These are phyloP conservation scores for Elaphurus davidianus DNA, from an alignment of 2,113 vertebrate genomes.

Conservation along the genomic window DNA sequence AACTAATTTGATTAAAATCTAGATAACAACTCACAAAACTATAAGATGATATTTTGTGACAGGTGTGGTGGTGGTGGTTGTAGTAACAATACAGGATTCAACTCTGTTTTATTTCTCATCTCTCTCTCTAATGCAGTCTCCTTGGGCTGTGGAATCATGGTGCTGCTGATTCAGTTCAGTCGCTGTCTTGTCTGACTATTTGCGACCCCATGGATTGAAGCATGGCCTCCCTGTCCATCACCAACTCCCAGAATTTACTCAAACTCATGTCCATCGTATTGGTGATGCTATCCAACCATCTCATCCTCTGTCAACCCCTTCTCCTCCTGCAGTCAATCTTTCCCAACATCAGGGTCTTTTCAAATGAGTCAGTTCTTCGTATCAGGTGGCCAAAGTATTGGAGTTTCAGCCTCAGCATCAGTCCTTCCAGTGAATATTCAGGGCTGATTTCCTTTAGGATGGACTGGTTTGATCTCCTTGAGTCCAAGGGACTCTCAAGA, in stretches of 20 bases:
- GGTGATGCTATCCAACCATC: not conserved
- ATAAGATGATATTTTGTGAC: not conserved
- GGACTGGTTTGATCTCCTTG: not conserved
- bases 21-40: not conserved
- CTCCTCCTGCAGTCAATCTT: not conserved
- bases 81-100: not conserved
- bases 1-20: not conserved
- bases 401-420: not conserved
- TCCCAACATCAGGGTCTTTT: not conserved
- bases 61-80: not conserved
- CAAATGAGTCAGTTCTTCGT: not conserved
- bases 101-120: not conserved
- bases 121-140: not conserved
- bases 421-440: not conserved
- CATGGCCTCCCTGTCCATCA: not conserved
- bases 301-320: not conserved
- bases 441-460: not conserved
- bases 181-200: fast-evolving
- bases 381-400: not conserved
- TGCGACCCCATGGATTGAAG: not conserved
- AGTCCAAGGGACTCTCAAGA: not conserved
- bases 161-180: not conserved
- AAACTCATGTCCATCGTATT: not conserved
- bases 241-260: not conserved
- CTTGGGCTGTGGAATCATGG: not conserved